Percentiles rank a stretch among this genome's conserved stretches.
These are phyloP conservation scores for Teleopsis dalmanni DNA, from an alignment of 1,140 invertebrate species.

Conservation along the genomic window DNA sequence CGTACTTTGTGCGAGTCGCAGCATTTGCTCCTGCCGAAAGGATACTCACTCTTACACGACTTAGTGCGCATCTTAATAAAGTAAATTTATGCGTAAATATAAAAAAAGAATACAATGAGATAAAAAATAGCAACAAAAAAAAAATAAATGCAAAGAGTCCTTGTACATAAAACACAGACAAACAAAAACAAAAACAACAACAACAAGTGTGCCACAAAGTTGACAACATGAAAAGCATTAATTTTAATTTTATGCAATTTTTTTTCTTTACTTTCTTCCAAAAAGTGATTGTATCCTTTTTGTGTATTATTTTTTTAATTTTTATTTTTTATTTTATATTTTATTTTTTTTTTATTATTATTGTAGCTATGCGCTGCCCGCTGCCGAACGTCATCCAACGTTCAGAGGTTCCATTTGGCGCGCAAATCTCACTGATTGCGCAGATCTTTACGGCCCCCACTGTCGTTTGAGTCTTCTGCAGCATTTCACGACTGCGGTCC, in stretches of 20 bases:
- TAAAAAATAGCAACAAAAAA: too few species aligned
- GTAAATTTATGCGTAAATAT: conserved; percentile 42
- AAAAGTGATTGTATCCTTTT: too few species aligned
- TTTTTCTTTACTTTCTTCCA: too few species aligned
- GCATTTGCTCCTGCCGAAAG: conserved; percentile 49
- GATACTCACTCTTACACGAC: conserved; percentile 59
- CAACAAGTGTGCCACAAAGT: too few species aligned
- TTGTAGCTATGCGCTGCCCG: conserved; percentile 1
- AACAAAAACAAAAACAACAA: too few species aligned
- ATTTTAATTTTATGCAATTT: too few species aligned
- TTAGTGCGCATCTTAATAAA: conserved; percentile 56
- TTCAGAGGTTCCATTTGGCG: conserved; percentile 4
- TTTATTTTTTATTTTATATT: background rate
- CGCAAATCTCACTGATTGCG: conserved; percentile 19
- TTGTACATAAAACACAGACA: too few species aligned
- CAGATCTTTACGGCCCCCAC: conserved; percentile 28
- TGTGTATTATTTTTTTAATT: background rate
- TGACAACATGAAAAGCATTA: too few species aligned
- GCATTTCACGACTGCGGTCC: conserved; percentile 21
- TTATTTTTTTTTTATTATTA: background rate
- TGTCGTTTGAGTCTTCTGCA: conserved; percentile 37
- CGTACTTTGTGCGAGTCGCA: conserved; percentile 61
- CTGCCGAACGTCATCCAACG: background rate
- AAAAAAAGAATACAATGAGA: too few species aligned
- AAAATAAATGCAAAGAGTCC: too few species aligned